Conservation (phyloP, 2,888 invertebrate species). For the Lathronympha strigana region DNA sequence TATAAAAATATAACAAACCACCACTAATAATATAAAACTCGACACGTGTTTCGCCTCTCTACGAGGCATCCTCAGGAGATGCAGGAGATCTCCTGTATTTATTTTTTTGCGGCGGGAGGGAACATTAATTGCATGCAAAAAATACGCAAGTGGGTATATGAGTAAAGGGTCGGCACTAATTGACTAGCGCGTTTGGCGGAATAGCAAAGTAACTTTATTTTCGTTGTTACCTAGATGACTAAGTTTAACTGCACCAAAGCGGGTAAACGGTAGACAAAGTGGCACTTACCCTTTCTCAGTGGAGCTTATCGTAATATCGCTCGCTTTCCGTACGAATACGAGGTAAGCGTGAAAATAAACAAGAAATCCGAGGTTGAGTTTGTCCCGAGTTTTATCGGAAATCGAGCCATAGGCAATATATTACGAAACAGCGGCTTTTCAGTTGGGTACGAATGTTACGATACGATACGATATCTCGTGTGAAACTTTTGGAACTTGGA, state of each 20-base stretch:
- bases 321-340: background rate
- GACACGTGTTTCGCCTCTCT: no score
- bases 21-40: no score
- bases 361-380: constrained; percentile 25
- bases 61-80: no score
- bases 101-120: no score
- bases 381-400: constrained; percentile 23
- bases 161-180: no score
- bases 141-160: no score
- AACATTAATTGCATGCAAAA: no score
- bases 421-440: constrained; percentile 34
- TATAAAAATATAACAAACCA: no score
- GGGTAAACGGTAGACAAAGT: background rate
- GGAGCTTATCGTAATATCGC: background rate
- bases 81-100: no score
- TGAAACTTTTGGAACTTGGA: constrained; percentile 40
- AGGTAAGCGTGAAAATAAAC: constrained; percentile 14
- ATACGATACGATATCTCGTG: constrained; percentile 39
- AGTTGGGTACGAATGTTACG: constrained; percentile 32
- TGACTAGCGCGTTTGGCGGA: no score
- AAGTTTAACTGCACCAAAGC: background rate
- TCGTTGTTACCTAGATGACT: background rate
- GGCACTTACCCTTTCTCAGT: background rate
- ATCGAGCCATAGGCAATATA: constrained; percentile 32
- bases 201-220: no score